Evolutionary conservation across 2,797 vertebrate genomes (phyloP).

Genomic region (Tenualosa ilisha): DNA sequence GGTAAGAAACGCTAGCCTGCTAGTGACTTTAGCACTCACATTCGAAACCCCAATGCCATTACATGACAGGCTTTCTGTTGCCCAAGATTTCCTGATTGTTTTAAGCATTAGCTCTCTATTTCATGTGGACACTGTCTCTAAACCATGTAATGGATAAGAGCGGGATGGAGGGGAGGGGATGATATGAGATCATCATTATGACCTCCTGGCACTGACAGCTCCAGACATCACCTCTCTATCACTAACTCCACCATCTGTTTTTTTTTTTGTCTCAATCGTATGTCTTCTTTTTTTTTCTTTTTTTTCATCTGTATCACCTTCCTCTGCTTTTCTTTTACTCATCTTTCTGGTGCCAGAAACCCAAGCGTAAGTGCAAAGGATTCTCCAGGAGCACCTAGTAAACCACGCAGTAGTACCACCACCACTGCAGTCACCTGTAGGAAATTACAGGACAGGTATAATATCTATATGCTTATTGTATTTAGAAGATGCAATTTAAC

Average conservation of each 20-base stretch:
- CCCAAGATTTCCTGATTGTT: neutral
- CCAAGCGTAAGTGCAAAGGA: slow-evolving; percentile 63
- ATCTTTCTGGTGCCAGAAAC: slow-evolving; percentile 53
- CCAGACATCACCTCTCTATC: neutral
- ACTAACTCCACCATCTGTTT: neutral
- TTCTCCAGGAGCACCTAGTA: slow-evolving; percentile 51
- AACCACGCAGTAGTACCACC: slow-evolving; percentile 40
- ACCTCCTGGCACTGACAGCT: too few relatives aligned
- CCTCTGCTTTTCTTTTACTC: neutral
- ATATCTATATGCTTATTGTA: too few relatives aligned
- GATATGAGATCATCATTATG: too few relatives aligned
- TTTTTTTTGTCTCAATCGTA: neutral
- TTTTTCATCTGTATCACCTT: too few relatives aligned
- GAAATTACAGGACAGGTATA: slow-evolving; percentile 65
- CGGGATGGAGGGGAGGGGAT: too few relatives aligned
- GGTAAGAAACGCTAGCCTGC: slow-evolving; percentile 65
- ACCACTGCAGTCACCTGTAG: slow-evolving; percentile 58
- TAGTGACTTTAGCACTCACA: neutral
- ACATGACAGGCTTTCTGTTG: too few relatives aligned
- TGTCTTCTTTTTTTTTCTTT: neutral
- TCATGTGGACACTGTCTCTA: too few relatives aligned
- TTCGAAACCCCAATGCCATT: neutral
- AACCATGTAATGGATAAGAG: too few relatives aligned
- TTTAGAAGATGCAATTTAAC: too few relatives aligned
- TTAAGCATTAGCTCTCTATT: too few relatives aligned